Evolutionary conservation across 2,888 invertebrate genomes (phyloP).

Genomic region (Drosophila anceps): DNA sequence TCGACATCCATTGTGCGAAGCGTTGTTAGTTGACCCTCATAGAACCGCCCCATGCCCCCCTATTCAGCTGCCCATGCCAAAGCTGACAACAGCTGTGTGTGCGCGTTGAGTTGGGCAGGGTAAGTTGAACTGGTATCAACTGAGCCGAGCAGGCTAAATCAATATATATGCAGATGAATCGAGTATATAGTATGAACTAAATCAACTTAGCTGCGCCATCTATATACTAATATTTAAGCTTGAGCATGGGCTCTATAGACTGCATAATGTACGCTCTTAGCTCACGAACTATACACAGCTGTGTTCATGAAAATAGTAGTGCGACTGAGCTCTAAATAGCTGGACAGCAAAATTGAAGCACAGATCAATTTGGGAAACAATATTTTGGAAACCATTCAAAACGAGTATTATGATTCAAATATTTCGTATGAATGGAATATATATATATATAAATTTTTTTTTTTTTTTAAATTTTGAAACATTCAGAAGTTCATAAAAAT

Average conservation of each 20-base stretch:
- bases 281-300: too few relatives aligned
- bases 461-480: too few relatives aligned
- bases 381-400: too few relatives aligned
- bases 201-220: neutral
- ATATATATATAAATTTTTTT: too few relatives aligned
- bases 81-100: neutral
- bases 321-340: too few relatives aligned
- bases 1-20: slow-evolving; percentile 52
- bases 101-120: neutral
- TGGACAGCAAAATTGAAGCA: too few relatives aligned
- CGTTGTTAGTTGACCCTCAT: slow-evolving; percentile 35
- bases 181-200: neutral
- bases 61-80: neutral
- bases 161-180: slow-evolving; percentile 9
- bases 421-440: too few relatives aligned
- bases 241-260: neutral
- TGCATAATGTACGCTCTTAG: neutral
- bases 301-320: too few relatives aligned
- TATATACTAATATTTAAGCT: slow-evolving; percentile 2
- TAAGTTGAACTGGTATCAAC: neutral
- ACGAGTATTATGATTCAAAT: too few relatives aligned
- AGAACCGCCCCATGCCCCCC: neutral
- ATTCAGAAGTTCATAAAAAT: too few relatives aligned
- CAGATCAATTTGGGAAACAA: too few relatives aligned
- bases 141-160: neutral